phyloP scores from a whole-genome alignment of 1,140 invertebrate species.

The Arion vulgaris region DNA sequence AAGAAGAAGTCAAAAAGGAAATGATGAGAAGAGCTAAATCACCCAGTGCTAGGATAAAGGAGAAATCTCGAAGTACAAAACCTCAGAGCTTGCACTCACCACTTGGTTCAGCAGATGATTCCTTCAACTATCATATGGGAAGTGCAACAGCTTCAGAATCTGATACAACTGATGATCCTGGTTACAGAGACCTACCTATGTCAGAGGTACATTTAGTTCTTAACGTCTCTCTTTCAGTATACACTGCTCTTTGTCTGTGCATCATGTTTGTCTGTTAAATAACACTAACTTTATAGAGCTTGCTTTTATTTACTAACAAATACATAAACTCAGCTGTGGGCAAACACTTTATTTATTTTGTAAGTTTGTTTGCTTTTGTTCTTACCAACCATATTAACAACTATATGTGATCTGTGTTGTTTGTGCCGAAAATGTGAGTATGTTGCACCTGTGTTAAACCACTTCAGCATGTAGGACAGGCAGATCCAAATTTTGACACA shows the following conservation, averaged over 20 bases:
- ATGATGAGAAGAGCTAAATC: conserved; percentile 59
- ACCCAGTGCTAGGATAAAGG: conserved; percentile 67
- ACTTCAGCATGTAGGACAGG: too few species aligned
- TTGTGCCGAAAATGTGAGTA: too few species aligned
- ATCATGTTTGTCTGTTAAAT: not conserved
- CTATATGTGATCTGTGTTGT: too few species aligned
- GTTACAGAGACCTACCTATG: conserved; percentile 44
- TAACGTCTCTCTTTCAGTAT: not conserved
- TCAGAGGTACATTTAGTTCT: conserved; percentile 44
- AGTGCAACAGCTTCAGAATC: conserved; percentile 36
- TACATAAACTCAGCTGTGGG: too few species aligned
- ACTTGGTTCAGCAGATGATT: conserved; percentile 34
- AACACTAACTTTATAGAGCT: not conserved
- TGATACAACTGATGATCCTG: conserved; percentile 39
- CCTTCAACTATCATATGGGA: conserved; percentile 29
- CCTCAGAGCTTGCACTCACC: conserved; percentile 47
- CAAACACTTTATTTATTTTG: too few species aligned
- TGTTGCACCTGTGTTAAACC: too few species aligned
- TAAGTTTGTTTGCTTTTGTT: too few species aligned
- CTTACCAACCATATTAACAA: too few species aligned
- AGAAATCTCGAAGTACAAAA: conserved; percentile 61
- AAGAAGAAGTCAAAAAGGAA: conserved; percentile 60
- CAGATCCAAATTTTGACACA: too few species aligned
- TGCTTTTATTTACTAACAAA: too few species aligned
- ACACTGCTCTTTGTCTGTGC: not conserved